Base-by-base conservation (phyloP, 2,797 vertebrate species). In the Rhinichthys osculus region DNA sequence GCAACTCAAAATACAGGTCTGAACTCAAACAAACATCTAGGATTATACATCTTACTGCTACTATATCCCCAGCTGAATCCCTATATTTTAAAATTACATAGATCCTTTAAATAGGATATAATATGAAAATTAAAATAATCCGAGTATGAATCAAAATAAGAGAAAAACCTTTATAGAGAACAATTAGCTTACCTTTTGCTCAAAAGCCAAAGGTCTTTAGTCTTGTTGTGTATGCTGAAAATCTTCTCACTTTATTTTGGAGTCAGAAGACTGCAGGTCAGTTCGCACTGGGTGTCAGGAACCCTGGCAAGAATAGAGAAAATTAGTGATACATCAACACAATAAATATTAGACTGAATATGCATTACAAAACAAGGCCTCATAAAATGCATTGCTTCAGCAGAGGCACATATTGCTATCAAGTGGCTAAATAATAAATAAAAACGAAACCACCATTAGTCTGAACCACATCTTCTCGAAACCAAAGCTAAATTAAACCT, bases 221-320 rank as follows among this genome's bases (percentile, higher is more conserved):
- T 82, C 86, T 89, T 89, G 87, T 89, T 89, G 87, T 83, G 87
- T 89, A 81, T 81, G 69, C 86, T 83, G 84, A 90, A 78, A 57
- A 87, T 84, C 91, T 78, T 89, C 80, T 82, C 85, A 54, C 84
- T 89, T 89, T 82, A 84, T 89, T 78, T 89, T 85, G 88, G 83
- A 88, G 89, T 90, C 62, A 80, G 72, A 82, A 73, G 70, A 66
- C 86, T 71, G 73, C 69, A 81, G 84, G 82, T 90, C 78, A 91
- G 85, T 90, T 88, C 86, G 90, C 64, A 88, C 86, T 86, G 85
- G 89, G 85, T 91, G 91, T 94, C 90, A 92, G 90, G 92, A 94
- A 88, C 91, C 93, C 95, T 96, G 92, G 33, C 85, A 93, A 91
- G 67, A 64, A 91, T 90, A 87, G 10, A 91, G 80, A 92, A 47